Evolutionary conservation across 2,888 invertebrate genomes (phyloP), one percentile per base, ranked within the genome.

Genomic region (Pegoplata infirma): DNA sequence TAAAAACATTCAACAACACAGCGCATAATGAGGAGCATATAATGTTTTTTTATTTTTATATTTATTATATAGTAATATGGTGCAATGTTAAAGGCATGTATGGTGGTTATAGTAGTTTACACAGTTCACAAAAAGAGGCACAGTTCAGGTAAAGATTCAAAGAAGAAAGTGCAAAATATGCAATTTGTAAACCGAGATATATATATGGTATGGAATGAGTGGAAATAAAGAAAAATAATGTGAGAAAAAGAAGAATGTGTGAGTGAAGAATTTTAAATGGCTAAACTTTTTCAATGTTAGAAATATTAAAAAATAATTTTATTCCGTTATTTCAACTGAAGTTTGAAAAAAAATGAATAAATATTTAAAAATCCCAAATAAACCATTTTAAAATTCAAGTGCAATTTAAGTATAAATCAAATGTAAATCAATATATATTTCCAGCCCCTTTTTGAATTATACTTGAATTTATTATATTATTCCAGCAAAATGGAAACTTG

Each of bases 21-120:
- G 75, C 75, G 67, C 69, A 69, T 56, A 59, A 78, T 78, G 64
- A 71, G 46, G 21, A 44, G 32, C 55, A 75, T 36, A 46, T n/a
- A 46, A 44, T 66, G 53, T 16, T 58, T 8, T n/a, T 59, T 66
- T 71, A 32, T 51, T 25, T 44, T 49, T 64, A 44, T 19, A 40
- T 16, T 44, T 64, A 44, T 6, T 21, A 7, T 55, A 36, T 23
- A 23, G n/a, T 21, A n/a, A 49, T 21, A 28, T 17, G 23, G 40
- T 44, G 55, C 46, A 73, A 51, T 68, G 55, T 64, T 58, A 68
- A 58, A 63, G 53, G 17, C 55, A 71, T 19, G 32, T 17, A 12
- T 40, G 17, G 8, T 40, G 17, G 8, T 36, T 40, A 6, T 5
- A 17, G 32, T 14, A 17, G 21, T n/a, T 3, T 19, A 21, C 51